Base-by-base conservation (phyloP, 2,113 vertebrate genomes). In the Leucopsar rothschildi region DNA sequence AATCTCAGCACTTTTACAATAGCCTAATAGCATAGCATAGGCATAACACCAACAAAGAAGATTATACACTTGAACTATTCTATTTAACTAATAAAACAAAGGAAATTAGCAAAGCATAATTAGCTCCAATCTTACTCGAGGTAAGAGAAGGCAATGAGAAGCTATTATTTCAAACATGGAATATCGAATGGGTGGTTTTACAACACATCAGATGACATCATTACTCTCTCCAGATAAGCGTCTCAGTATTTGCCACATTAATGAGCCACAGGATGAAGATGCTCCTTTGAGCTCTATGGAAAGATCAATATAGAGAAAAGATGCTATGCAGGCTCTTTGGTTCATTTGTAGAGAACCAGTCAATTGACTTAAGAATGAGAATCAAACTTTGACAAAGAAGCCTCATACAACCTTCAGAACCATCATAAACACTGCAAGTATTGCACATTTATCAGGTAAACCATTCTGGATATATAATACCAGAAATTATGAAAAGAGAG, bases 241-340 rank as follows among this genome's bases (percentile, higher is more conserved):
- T 86, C 91, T 93, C 95, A 95, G 90, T 77, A 82, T 96, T 96
- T 94, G 64, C 97, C 95, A 97, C 83, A 78, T 96, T 98, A 98
- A 97, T 93, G 87, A 96, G 75, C 75, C 89, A 96, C 73, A 8
- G 63, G 92, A 98, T 97, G 97, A 98, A 98, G 97, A 98, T 64
- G 64, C 91, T 96, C 97, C 86, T 95, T 77, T 40, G 20, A 89
- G 82, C 96, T 97, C 96, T 95, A 76, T 81, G 80, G 94, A 89
- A 98, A 94, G 93, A 98, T 98, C 97, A 97, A 98, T 98, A 97
- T 0, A 3, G 60, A 89, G 78, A 80, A 82, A 75, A 95, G 88
- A 95, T 72, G 56, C 71, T 95, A 33, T 64, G 78, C 24, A 88
- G 70, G 42, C 45, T 81, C 87, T 79, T 40, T 69, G 57, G 78